phyloP scores from a whole-genome alignment of 2,113 vertebrate species.

The Nipponia nippon region DNA sequence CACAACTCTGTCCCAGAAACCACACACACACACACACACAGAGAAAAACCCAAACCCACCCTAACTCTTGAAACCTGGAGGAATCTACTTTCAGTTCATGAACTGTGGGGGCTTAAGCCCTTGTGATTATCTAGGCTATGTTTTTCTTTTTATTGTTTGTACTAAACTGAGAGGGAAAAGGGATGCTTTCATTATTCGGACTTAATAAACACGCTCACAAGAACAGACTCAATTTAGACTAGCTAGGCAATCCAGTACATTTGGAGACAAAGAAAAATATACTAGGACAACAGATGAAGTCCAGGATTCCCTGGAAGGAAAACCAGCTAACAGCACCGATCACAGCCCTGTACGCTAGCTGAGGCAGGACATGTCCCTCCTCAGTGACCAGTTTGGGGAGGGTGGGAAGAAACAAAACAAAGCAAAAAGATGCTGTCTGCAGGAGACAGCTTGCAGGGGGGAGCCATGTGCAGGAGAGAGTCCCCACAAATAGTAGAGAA shows the following conservation, averaged over 20 bases:
- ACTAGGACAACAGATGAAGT: background rate
- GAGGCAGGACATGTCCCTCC: background rate
- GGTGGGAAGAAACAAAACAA: background rate
- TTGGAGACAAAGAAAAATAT: background rate
- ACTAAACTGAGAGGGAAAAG: background rate
- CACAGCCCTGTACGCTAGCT: background rate
- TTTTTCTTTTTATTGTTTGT: background rate
- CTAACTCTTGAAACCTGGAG: background rate
- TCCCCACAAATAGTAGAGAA: background rate
- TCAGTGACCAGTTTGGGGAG: background rate
- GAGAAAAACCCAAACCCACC: background rate
- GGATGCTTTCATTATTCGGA: background rate
- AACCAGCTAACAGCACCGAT: background rate
- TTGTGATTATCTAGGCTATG: background rate
- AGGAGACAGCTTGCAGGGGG: background rate
- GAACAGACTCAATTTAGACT: background rate
- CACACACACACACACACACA: background rate
- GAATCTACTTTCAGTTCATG: background rate
- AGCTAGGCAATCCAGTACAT: background rate
- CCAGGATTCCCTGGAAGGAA: background rate
- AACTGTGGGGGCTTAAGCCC: background rate
- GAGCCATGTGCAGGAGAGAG: background rate
- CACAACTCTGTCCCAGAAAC: background rate
- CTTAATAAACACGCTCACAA: background rate
- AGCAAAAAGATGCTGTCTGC: background rate